Base-by-base conservation (phyloP, 2,797 vertebrate species). In the Harpagifer antarcticus region DNA sequence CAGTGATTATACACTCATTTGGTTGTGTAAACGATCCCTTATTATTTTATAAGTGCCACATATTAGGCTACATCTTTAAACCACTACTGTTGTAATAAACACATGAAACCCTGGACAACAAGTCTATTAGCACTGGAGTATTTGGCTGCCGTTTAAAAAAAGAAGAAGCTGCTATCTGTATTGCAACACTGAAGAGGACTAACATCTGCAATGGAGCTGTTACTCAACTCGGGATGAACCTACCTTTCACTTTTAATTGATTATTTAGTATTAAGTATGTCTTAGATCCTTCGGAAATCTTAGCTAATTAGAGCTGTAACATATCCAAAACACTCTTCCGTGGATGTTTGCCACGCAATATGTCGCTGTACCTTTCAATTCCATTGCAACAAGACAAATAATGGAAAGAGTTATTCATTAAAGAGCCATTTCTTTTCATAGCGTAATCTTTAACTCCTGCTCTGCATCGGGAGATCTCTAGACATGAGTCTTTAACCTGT, bases 1-100 rank as follows among this genome's bases (percentile, higher is more conserved):
- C 23, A 27, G 23, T 27, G 23, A 54, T 19, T 16, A n/a, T 42
- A 20, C 16, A 20, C 12, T 53, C 1, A 52, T 75, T 65, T 61
- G 23, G 33, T 31, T 9, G n/a, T 62, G 17, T 33, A 50, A n/a
- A 59, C 43, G 5, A 23, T 53, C 23, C 59, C 67, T 72, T 47
- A 52, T 62, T 60, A 2, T 54, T 53, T 63, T 40, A 10, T 16
- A 19, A 64, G 11, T 15, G 9, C 52, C 31, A 44, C 33, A 40
- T 44, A 17, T 55, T 27, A 37, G 7, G 33, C 33, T 37, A 9
- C 33, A 12, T 74, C 13, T 45, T 70, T 53, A 54, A 71, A 9
- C 20, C 9, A 54, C 17, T 52, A 5, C n/a, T 47, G 42, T 54
- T 52, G 9, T 40, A 55, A 57, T 27, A 40, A 73, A 71, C 42